These are phyloP conservation scores for Ischnura elegans DNA, from an alignment of 2,888 invertebrate species.

Conservation along the genomic window DNA sequence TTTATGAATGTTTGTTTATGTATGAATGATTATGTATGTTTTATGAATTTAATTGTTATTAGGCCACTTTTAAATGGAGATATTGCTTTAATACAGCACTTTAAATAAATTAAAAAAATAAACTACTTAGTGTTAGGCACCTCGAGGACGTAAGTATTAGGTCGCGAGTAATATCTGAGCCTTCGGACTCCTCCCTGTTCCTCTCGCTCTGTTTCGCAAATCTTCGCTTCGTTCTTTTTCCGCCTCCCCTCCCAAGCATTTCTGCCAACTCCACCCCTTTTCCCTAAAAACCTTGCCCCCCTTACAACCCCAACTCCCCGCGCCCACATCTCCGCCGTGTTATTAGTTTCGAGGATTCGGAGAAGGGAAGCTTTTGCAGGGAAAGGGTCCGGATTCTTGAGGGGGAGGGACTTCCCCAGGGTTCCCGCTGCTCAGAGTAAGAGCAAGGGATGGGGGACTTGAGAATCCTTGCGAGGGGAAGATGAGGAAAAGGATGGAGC, in stretches of 20 bases:
- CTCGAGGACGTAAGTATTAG: no score
- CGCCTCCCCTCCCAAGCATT: not conserved
- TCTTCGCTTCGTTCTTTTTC: not conserved
- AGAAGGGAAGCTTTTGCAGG: not conserved
- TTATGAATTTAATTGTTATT: no score
- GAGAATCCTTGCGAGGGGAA: not conserved
- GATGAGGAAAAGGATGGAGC: not conserved
- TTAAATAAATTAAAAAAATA: no score
- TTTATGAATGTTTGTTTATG: no score
- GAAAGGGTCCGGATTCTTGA: not conserved
- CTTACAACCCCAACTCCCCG: not conserved
- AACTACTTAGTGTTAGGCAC: no score
- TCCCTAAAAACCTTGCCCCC: not conserved
- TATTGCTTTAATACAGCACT: no score
- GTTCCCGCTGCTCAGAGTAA: not conserved
- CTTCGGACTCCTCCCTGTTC: not conserved
- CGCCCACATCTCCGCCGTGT: not conserved
- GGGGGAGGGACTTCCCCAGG: not conserved
- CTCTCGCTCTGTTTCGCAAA: not conserved
- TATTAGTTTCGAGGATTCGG: constrained; percentile 60
- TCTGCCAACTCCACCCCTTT: not conserved
- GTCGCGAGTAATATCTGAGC: no score
- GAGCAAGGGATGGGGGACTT: not conserved
- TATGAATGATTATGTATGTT: no score
- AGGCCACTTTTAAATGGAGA: no score